Base-by-base conservation (phyloP, 2,888 invertebrate species). In the Himalopsyche tibetana region DNA sequence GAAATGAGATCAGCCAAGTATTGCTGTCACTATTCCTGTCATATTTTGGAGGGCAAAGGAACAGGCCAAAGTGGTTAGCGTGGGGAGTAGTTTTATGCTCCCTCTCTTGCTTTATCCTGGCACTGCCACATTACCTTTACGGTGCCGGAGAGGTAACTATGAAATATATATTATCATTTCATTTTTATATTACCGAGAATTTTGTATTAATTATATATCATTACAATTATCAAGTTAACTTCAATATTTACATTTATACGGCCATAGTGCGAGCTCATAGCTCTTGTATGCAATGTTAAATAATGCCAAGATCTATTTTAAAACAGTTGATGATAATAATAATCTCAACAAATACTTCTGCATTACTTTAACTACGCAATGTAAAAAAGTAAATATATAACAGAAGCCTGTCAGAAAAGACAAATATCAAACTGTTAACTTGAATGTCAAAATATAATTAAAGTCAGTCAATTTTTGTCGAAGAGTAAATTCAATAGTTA, bases 1-100 rank as follows among this genome's bases (percentile, higher is more conserved):
- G 95, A 45, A 95, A 95, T 91, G 95, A 96, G 91, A 93, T 95
- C 89, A 95, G 95, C 84, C 95, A 95, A 91, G 94, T 95, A 87
- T 89, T 95, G 85, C 90, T 94, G 74, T 95, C 95, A 5, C 90
- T 95, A 84, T 91, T 95, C 83, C 90, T 95, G 69, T 94, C 95
- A 36, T 95, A 95, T 89, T 93, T 94, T 89, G 95, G 95, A 9
- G 95, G 95, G n/a, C 93, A 94, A 88, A 93, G 95, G 40, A 95
- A 95, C 91, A 93, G 95, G 82, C 95, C 96, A 0, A 91, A 94
- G 84, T 95, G 95, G 95, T 94, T 95, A 85, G 94, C 95, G 15
- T 92, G 93, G 90, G 95, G 95, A n/a, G 94, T 95, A 80, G 91
- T 94, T 12, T 91, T 94, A 88, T 94, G 94, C 82, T 94, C 94